Evolutionary conservation across 1,140 invertebrate genomes (phyloP).

Genomic region (Coptotermes formosanus): DNA sequence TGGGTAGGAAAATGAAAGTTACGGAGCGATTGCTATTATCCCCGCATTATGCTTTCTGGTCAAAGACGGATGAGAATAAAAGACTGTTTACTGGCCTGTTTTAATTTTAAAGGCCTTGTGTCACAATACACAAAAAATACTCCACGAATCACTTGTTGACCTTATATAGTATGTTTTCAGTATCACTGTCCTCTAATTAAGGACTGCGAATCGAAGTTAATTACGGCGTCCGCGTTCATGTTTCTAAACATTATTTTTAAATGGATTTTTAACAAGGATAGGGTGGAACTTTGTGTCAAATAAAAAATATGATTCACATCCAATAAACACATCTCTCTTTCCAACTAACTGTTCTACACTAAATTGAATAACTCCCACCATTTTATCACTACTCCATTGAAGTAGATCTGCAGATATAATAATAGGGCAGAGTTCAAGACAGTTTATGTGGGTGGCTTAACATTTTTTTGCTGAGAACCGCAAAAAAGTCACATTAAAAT

Average conservation of each 20-base stretch:
- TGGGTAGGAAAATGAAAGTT: no score
- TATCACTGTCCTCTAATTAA: neutral
- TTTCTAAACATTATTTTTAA: neutral
- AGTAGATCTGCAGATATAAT: neutral
- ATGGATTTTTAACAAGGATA: neutral
- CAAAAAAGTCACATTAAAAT: neutral
- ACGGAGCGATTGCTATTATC: no score
- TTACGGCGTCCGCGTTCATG: neutral
- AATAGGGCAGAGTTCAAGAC: neutral
- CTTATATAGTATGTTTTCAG: no score
- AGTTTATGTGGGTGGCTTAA: neutral
- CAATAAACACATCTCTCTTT: neutral
- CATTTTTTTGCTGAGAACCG: neutral
- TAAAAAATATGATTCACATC: neutral
- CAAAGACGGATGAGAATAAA: no score
- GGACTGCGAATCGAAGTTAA: neutral
- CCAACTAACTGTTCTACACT: neutral
- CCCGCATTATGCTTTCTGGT: no score
- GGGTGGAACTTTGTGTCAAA: neutral
- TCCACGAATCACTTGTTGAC: no score
- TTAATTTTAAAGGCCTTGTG: no score
- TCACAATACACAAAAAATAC: no score
- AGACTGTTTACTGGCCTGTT: no score
- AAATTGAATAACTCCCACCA: conserved; percentile 8
- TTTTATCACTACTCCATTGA: neutral